These are phyloP conservation scores for Nyctereutes procyonoides DNA, from an alignment of 2,113 vertebrate species.

Conservation along the genomic window DNA sequence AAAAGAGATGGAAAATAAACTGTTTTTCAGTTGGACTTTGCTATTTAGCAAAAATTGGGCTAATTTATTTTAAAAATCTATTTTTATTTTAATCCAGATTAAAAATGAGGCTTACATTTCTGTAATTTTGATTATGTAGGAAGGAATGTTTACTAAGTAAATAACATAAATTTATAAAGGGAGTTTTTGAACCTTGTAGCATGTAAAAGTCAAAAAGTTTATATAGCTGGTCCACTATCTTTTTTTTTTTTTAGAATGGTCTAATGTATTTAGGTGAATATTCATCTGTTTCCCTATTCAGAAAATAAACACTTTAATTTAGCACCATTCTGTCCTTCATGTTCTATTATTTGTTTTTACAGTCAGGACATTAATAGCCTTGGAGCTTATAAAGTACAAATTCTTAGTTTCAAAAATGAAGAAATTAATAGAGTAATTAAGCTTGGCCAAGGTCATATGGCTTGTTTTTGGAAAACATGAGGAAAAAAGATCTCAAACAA, in stretches of 20 bases:
- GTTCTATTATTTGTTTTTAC: not conserved
- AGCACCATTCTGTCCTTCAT: not conserved
- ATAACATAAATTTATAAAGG: not conserved
- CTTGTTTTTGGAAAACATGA: not conserved
- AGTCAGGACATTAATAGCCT: not conserved
- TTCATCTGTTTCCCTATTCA: not conserved
- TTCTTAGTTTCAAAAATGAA: conserved; percentile 42
- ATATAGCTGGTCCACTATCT: not conserved
- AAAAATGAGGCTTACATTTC: conserved; percentile 24
- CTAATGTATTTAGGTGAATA: not conserved
- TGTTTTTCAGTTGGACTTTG: not conserved
- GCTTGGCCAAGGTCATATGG: not conserved
- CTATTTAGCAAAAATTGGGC: not conserved
- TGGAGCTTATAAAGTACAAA: not conserved
- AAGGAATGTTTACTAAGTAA: not conserved
- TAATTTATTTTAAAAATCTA: conserved; percentile 17
- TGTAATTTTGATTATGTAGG: not conserved
- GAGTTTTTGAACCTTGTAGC: not conserved
- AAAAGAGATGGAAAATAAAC: not conserved
- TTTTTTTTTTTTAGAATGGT: not conserved
- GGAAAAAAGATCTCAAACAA: not conserved
- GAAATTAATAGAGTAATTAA: not conserved
- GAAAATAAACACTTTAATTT: not conserved
- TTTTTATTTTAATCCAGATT: not conserved
- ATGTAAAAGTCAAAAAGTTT: not conserved